These are phyloP conservation scores for Alentia gelatinosa DNA, from an alignment of 2,888 invertebrate species.

Conservation along the genomic window DNA sequence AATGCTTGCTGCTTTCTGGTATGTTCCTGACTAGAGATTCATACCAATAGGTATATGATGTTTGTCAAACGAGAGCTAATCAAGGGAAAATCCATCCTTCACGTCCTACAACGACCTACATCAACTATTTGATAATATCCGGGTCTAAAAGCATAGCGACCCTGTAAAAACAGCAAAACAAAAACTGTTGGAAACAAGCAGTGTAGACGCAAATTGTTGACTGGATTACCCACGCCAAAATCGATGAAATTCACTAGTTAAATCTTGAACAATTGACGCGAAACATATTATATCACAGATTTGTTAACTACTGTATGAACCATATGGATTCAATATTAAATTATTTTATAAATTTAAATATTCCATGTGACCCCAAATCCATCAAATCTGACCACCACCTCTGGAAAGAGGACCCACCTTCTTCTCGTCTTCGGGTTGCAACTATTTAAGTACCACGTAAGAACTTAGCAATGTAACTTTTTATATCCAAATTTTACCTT, in stretches of 20 bases:
- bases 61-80: background rate
- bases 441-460: too few species aligned
- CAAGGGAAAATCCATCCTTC: background rate
- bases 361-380: too few species aligned
- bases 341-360: too few species aligned
- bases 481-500: too few species aligned
- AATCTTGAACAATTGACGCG: too few species aligned
- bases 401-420: background rate
- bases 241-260: too few species aligned
- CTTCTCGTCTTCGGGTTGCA: background rate
- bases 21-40: background rate
- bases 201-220: background rate
- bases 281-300: too few species aligned
- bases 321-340: too few species aligned
- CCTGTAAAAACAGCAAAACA: constrained; percentile 52
- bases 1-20: background rate
- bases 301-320: too few species aligned
- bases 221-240: background rate
- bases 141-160: constrained; percentile 60
- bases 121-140: constrained; percentile 62
- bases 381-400: constrained; percentile 1
- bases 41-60: constrained; percentile 52
- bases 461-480: too few species aligned
- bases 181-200: background rate
- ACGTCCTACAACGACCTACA: constrained; percentile 45